Base-by-base conservation (phyloP, 2,888 invertebrate species). In the Apodemia zela region DNA sequence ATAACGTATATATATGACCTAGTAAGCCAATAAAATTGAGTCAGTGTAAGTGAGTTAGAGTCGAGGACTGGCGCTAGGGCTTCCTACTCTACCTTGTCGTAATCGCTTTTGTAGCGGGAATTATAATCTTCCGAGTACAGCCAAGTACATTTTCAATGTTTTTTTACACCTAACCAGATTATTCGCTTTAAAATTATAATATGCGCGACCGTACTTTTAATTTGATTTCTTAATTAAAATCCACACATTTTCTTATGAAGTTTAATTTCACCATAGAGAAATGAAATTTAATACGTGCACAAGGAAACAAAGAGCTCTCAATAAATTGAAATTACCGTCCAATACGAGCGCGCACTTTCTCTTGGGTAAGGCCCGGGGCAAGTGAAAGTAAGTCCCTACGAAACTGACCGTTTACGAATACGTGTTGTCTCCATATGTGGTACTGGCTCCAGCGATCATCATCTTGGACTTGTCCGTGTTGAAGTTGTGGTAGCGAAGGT, bases 371-470 rank as follows among this genome's bases (percentile, higher is more conserved):
- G 49, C 65, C 67, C 62, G 67, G 68, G 66, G 67, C 66, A 68
- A 68, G 74, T 71, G 75, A 72, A 51, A 71, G 73, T 77, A 75
- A 72, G 72, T 76, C 74, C 67, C 65, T 67, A 68, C 66, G 68
- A 67, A 68, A 88, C 93, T 92, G 94, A 95, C 95, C 95, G 87
- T 95, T 95, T 87, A 95, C 94, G 83, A 95, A 95, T 82, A 95
- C 95, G 83, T 95, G 95, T 85, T 96, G 96, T 75, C 95, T 92
- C 95, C 95, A 96, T 72, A 96, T 93, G 84, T 96, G 96, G 83
- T 95, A 95, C 90, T 95, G 95, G 73, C 93, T 93, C 95, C 95
- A 95, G 79, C 93, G 93, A 83, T 92, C 93, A 81, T 93, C 94
- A 75, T 93, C 93, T 78, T 93, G 93, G 65, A 93, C 92, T 74